phyloP scores from a whole-genome alignment of 1,140 invertebrate species.

The Diploscapter pachys region DNA sequence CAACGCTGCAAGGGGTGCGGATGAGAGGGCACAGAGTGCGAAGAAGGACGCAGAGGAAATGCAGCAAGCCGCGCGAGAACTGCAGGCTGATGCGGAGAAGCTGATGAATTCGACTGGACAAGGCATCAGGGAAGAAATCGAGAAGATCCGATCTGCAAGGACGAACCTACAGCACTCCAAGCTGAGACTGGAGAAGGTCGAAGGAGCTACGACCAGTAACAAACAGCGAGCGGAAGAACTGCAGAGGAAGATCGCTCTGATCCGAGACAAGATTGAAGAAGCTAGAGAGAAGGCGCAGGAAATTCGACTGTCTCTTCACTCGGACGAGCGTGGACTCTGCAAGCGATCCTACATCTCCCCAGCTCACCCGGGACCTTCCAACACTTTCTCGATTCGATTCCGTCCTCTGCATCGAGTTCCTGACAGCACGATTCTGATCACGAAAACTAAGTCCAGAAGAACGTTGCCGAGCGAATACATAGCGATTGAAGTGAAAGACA shows the following conservation, averaged over 20 bases:
- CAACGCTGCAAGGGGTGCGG: slow-evolving; percentile 12
- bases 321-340: slow-evolving; percentile 43
- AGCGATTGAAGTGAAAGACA: slow-evolving; percentile 52
- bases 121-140: slow-evolving; percentile 47
- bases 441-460: slow-evolving; percentile 47
- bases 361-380: slow-evolving; percentile 48
- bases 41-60: slow-evolving; percentile 35
- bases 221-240: slow-evolving; percentile 30
- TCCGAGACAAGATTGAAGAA: slow-evolving; percentile 57
- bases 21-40: slow-evolving; percentile 31
- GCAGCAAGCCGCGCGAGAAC: slow-evolving; percentile 35
- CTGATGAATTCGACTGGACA: slow-evolving; percentile 42
- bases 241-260: slow-evolving; percentile 38
- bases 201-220: slow-evolving; percentile 3
- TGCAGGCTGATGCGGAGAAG: slow-evolving; percentile 42
- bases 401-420: slow-evolving; percentile 49
- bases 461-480: slow-evolving; percentile 54
- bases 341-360: slow-evolving; percentile 51
- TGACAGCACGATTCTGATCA: slow-evolving; percentile 51
- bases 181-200: slow-evolving; percentile 9
- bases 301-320: slow-evolving; percentile 51
- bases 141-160: slow-evolving; percentile 30
- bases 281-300: slow-evolving; percentile 55
- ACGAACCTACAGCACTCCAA: slow-evolving; percentile 11
- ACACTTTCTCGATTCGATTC: slow-evolving; percentile 48